Evolutionary conservation across 2,888 invertebrate genomes (phyloP), one percentile per base, ranked within the genome.

Genomic region (Amblyteles armatorius): DNA sequence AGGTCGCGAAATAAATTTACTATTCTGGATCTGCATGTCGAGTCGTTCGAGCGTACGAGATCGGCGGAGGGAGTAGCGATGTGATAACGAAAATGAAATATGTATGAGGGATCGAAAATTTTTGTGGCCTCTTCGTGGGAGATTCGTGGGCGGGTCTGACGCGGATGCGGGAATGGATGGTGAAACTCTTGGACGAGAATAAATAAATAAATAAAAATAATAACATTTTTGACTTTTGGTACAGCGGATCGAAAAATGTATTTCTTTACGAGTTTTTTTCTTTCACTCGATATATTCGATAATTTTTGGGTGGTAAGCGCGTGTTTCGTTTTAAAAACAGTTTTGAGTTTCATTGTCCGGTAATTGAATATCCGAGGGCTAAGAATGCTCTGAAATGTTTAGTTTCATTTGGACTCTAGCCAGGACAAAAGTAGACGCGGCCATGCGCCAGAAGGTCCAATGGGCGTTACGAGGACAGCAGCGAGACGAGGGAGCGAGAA

Each of bases 401-500:
- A 29, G 1, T 68, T 79, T 69, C 57, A 68, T 67, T 77, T 76
- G 19, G 63, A 33, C 67, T 81, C 71, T 68, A 16, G 26, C 36
- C 48, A 44, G 68, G 69, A 78, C 40, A 40, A 63, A 73, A 69
- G 71, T 60, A n/a, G 76, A 71, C 74, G 79, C 80, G 82, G 79
- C 83, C 86, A 81, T 82, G 81, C 44, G 76, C 68, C 71, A 60
- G 76, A 57, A 74, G 60, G 73, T 79, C 79, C 79, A 40, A 78
- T 85, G 87, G 87, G 87, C 87, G 55, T 87, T 82, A 69, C 80
- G 40, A 76, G 50, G 72, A 73, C 19, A 77, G 73, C 74, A 7
- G 50, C 50, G 69, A 44, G 67, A 40, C 60, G 68, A 65, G n/a
- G 79, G 68, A 63, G 52, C 44, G 85, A 73, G 80, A 86, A 86